phyloP scores from a whole-genome alignment of 1,140 invertebrate species.

The Danaus melanippus region DNA sequence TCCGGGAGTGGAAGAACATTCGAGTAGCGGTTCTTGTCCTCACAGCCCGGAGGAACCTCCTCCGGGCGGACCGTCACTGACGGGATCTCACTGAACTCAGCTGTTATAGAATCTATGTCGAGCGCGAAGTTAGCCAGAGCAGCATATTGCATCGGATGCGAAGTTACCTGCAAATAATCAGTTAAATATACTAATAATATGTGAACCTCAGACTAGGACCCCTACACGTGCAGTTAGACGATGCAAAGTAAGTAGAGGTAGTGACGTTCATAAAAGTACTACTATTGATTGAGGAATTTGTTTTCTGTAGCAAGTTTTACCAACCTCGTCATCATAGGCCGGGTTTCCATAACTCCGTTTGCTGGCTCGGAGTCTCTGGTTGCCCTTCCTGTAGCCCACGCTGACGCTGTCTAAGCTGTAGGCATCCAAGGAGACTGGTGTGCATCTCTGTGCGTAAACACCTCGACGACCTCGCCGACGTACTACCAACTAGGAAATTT shows the following conservation, averaged over 20 bases:
- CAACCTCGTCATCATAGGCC: slow-evolving; percentile 91
- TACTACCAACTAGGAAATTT: slow-evolving; percentile 44
- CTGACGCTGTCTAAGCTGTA: slow-evolving; percentile 93
- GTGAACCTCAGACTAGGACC: no score
- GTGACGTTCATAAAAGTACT: background rate
- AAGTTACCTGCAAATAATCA: slow-evolving; percentile 74
- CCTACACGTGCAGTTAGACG: no score
- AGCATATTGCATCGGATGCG: slow-evolving; percentile 82
- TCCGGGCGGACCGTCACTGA: slow-evolving; percentile 82
- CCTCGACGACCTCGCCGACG: slow-evolving; percentile 62
- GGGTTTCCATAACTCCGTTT: slow-evolving; percentile 92
- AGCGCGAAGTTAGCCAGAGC: slow-evolving; percentile 82
- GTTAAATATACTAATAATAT: no score
- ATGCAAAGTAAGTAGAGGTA: background rate
- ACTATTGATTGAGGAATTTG: no score
- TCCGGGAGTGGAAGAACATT: slow-evolving; percentile 94
- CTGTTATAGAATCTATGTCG: slow-evolving; percentile 80
- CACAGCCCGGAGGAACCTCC: slow-evolving; percentile 87
- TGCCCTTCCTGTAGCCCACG: slow-evolving; percentile 82
- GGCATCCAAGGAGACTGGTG: slow-evolving; percentile 88
- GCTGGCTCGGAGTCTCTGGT: slow-evolving; percentile 77
- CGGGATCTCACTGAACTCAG: slow-evolving; percentile 86
- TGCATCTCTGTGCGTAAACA: slow-evolving; percentile 88
- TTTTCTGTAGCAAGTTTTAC: slow-evolving; percentile 52
- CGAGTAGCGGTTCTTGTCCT: slow-evolving; percentile 93